Percentiles rank a stretch among this genome's conserved stretches.
Conservation (phyloP, 2,113 vertebrate genomes). For the Melospiza georgiana region DNA sequence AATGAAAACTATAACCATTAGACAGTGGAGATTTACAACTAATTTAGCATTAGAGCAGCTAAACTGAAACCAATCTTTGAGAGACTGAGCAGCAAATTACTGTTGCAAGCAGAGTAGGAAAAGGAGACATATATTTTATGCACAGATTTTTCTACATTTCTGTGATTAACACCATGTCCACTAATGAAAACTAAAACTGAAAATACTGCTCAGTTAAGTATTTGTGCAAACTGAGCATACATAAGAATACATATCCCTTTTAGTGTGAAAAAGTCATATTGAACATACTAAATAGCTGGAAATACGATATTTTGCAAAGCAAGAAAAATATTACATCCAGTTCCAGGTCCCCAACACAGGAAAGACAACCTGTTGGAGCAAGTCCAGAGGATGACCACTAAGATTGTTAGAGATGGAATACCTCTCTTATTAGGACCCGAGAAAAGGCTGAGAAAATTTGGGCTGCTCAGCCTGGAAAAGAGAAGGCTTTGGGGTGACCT, state of each 20-base stretch:
- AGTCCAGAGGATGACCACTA: not conserved
- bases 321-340: not conserved
- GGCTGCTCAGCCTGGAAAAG: not conserved
- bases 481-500: not conserved
- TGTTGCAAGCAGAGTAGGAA: not conserved
- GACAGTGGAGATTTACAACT: not conserved
- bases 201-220: not conserved
- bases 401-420: not conserved
- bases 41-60: not conserved
- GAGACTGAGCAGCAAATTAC: not conserved
- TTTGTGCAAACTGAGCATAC: not conserved
- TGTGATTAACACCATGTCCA: not conserved
- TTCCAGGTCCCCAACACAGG: not conserved
- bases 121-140: not conserved
- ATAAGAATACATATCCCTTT: not conserved
- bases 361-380: not conserved
- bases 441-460: not conserved
- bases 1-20: not conserved
- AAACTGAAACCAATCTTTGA: not conserved
- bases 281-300: not conserved
- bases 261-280: not conserved
- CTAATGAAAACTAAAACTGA: not conserved
- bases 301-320: not conserved
- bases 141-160: not conserved
- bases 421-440: not conserved